Evolutionary conservation across 2,797 vertebrate genomes (phyloP).

Genomic region (Halcyon smyrnensis): DNA sequence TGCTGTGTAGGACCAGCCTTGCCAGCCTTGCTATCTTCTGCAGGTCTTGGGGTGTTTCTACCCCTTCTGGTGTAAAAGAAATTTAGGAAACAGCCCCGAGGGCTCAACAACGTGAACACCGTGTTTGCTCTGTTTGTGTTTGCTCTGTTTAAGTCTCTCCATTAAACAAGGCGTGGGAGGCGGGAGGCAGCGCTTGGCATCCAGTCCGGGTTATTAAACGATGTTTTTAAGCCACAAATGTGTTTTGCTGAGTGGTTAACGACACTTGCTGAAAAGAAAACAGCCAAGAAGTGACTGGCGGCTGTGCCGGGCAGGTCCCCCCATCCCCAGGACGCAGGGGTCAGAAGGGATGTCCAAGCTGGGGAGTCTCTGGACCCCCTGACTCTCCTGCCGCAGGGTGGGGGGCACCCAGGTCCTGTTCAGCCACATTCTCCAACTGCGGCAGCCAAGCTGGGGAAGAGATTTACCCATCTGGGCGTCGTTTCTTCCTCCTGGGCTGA

Average conservation of each 20-base stretch:
- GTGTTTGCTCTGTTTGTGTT: background rate
- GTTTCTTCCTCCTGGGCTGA: background rate
- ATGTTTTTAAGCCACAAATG: background rate
- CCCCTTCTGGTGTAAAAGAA: background rate
- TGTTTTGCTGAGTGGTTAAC: background rate
- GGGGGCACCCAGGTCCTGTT: background rate
- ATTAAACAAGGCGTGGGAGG: background rate
- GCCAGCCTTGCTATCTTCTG: background rate
- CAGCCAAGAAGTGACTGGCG: rapidly evolving
- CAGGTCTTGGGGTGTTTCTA: background rate
- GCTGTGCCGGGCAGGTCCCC: rapidly evolving
- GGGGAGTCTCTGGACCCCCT: background rate
- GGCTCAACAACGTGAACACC: background rate
- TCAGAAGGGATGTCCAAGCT: background rate
- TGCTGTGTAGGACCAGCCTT: background rate
- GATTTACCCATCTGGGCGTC: background rate
- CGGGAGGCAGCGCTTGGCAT: background rate
- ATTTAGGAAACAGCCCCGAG: background rate
- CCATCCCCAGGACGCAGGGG: rapidly evolving
- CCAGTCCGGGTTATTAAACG: rapidly evolving
- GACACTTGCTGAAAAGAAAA: background rate
- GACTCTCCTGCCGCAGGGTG: rapidly evolving
- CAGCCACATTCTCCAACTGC: background rate
- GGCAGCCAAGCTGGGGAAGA: rapidly evolving
- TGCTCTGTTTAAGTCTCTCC: background rate